phyloP scores from a whole-genome alignment of 2,888 invertebrate genomes.

The Leucophenga maculata region DNA sequence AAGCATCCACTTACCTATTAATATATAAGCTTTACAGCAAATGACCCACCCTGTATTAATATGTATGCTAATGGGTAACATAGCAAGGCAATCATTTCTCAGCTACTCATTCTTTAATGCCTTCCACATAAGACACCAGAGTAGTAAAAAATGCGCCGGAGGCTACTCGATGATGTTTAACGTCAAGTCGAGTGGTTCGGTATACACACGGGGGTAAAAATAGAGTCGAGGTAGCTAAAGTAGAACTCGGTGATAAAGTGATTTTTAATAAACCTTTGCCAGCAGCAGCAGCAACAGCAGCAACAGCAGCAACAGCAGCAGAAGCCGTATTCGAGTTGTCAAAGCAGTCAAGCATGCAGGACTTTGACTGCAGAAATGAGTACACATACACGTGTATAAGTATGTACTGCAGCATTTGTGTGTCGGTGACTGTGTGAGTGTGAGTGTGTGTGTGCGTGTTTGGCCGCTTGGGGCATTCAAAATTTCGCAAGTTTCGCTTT shows the following conservation, averaged over 20 bases:
- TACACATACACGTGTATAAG: not conserved
- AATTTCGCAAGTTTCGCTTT: conserved; percentile 11
- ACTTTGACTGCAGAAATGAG: not conserved
- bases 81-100: no score
- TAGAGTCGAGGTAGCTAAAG: not conserved
- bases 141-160: conserved; percentile 23
- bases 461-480: not conserved
- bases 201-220: not conserved
- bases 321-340: not conserved
- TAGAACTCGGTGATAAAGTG: conserved; percentile 1
- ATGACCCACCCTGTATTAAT: conserved; percentile 38
- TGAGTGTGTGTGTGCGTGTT: not conserved
- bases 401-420: not conserved
- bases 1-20: no score
- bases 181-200: no score
- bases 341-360: conserved; percentile 5
- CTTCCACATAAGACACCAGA: no score
- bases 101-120: no score
- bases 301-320: no score
- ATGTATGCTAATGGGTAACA: conserved; percentile 3
- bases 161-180: not conserved
- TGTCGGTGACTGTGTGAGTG: not conserved
- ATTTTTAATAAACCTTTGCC: conserved; percentile 22
- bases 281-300: not conserved
- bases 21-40: no score